A percentile compares a stretch with the other conserved stretches of the same genome.
Evolutionary conservation across 2,113 vertebrate species (phyloP).

Genomic region (Neotragus moschatus): DNA sequence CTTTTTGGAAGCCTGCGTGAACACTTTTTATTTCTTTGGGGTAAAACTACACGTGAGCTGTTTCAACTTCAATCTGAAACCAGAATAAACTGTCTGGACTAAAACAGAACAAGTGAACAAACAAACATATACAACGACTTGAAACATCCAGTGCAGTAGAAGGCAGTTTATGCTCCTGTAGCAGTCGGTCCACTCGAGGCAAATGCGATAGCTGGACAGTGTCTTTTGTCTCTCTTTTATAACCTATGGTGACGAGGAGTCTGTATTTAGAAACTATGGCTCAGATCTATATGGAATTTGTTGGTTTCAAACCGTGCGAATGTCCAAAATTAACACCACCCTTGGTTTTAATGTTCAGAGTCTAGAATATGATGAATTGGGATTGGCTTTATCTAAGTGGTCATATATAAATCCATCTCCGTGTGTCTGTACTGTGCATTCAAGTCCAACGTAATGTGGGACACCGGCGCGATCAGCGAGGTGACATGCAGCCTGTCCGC

Average conservation of each 20-base stretch:
- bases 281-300: background rate
- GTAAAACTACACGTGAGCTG: too few species aligned
- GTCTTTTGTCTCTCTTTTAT: background rate
- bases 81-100: background rate
- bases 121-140: background rate
- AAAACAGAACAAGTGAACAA: background rate
- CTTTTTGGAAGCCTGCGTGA: background rate
- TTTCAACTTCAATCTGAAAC: background rate
- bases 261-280: background rate
- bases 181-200: background rate
- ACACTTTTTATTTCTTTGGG: rapidly evolving
- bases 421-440: too few species aligned
- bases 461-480: rapidly evolving
- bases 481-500: rapidly evolving
- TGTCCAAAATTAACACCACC: background rate
- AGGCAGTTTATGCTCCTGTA: rapidly evolving
- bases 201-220: background rate
- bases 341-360: background rate
- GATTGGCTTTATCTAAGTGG: background rate
- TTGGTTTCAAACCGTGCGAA: background rate
- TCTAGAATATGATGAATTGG: background rate
- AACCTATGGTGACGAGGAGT: too few species aligned
- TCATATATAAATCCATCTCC: background rate
- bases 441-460: background rate
- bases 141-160: rapidly evolving